These are phyloP conservation scores for Sminthurides bifidus DNA, from an alignment of 1,140 invertebrate genomes.

Conservation along the genomic window DNA sequence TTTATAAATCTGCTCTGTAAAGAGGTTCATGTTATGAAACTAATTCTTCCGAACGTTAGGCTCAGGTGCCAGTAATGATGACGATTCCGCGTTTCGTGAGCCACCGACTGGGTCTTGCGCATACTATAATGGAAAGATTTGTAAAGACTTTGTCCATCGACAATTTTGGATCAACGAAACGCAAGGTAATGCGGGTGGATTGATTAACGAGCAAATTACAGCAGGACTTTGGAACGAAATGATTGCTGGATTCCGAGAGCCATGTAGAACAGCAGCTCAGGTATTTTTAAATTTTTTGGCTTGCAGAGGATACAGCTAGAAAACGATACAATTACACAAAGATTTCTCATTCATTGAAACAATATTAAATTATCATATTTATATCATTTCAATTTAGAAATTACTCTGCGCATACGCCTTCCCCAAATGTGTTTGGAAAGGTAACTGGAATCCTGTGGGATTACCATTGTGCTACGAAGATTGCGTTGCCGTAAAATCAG, in stretches of 20 bases:
- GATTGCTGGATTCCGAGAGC: constrained; percentile 60
- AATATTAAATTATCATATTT: background rate
- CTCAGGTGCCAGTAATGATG: constrained; percentile 14
- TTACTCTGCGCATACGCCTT: constrained; percentile 83
- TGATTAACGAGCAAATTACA: constrained; percentile 73
- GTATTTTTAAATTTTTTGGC: constrained; percentile 39
- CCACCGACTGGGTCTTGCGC: constrained; percentile 59
- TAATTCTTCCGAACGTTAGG: background rate
- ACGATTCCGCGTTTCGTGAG: constrained; percentile 24
- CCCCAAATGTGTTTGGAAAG: constrained; percentile 63
- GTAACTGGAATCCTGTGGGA: constrained; percentile 38
- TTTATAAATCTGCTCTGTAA: background rate
- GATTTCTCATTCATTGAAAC: background rate
- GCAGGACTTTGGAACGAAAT: constrained; percentile 70
- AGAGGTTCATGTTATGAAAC: background rate
- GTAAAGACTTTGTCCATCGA: constrained; percentile 61
- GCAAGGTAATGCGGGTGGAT: constrained; percentile 51
- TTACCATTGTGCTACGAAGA: constrained; percentile 81
- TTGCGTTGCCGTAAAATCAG: constrained; percentile 73
- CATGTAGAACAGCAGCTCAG: constrained; percentile 73
- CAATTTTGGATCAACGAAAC: constrained; percentile 72
- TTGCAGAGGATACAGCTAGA: no score
- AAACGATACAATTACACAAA: no score
- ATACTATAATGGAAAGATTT: constrained; percentile 76
- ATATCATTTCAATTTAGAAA: constrained; percentile 43